Evolutionary conservation across 2,888 invertebrate species (phyloP).

Genomic region (Xestia ashworthii): DNA sequence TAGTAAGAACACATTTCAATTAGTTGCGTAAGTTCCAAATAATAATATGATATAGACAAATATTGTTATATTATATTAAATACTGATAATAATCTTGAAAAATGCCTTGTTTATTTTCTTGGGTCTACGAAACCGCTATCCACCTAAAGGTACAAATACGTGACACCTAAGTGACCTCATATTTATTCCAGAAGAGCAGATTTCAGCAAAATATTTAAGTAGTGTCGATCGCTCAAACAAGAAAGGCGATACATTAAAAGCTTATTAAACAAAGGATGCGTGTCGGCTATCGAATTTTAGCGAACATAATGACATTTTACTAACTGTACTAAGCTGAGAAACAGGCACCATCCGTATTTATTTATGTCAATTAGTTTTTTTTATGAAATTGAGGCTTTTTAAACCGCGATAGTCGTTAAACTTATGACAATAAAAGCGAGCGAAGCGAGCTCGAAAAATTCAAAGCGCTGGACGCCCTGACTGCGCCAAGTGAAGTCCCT

Average conservation of each 20-base stretch:
- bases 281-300: slow-evolving; percentile 13
- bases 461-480: neutral
- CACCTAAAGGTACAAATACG: neutral
- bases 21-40: neutral
- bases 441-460: neutral
- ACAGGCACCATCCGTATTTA: neutral
- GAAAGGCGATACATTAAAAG: slow-evolving; percentile 57
- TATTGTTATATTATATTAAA: no score
- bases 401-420: no score
- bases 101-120: neutral
- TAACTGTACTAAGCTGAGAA: slow-evolving; percentile 5
- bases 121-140: neutral
- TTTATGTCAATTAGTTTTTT: neutral
- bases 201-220: slow-evolving; percentile 24
- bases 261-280: slow-evolving; percentile 43
- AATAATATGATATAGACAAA: neutral
- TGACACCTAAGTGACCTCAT: slow-evolving; percentile 7
- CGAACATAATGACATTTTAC: neutral
- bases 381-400: neutral
- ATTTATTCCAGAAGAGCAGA: slow-evolving; percentile 26
- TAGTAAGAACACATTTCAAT: neutral
- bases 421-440: neutral
- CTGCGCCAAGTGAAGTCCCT: neutral
- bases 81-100: neutral
- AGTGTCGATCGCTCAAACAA: slow-evolving; percentile 37